These are phyloP conservation scores for Drosophila tropicalis DNA, from an alignment of 1,140 invertebrate genomes.

Conservation along the genomic window DNA sequence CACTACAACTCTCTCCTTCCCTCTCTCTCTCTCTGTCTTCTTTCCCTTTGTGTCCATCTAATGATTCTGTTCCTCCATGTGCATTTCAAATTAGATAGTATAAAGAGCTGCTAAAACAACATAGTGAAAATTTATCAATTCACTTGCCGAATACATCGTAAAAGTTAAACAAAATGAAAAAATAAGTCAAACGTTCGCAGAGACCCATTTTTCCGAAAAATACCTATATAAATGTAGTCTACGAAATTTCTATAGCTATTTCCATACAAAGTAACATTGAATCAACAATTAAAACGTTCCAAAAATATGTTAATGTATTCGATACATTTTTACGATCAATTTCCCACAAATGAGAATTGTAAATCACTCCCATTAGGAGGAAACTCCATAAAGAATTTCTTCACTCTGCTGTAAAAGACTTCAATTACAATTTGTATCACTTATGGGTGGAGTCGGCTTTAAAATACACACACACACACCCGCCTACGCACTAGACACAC, in stretches of 20 bases:
- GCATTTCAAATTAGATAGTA: background rate
- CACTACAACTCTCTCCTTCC: conserved; percentile 36
- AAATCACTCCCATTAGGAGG: background rate
- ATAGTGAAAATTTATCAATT: background rate
- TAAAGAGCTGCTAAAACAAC: background rate
- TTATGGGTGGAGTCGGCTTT: conserved; percentile 36
- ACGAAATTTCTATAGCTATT: too few species aligned
- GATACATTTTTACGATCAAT: too few species aligned
- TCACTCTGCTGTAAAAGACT: background rate
- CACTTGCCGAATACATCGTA: background rate
- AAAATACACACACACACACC: conserved; percentile 23
- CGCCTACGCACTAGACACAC: conserved; percentile 56
- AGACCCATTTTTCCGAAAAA: too few species aligned
- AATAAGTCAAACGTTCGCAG: too few species aligned
- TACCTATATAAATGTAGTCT: too few species aligned
- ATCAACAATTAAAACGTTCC: too few species aligned
- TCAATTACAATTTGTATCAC: conserved; percentile 35
- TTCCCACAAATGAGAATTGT: too few species aligned
- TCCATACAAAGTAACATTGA: too few species aligned
- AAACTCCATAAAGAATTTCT: background rate
- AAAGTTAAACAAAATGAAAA: background rate
- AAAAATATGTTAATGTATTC: too few species aligned
- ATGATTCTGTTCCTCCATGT: background rate
- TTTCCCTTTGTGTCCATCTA: conserved; percentile 7
- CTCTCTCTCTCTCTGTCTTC: conserved; percentile 7